phyloP scores from a whole-genome alignment of 2,888 invertebrate species.

The Archips crataeganus region DNA sequence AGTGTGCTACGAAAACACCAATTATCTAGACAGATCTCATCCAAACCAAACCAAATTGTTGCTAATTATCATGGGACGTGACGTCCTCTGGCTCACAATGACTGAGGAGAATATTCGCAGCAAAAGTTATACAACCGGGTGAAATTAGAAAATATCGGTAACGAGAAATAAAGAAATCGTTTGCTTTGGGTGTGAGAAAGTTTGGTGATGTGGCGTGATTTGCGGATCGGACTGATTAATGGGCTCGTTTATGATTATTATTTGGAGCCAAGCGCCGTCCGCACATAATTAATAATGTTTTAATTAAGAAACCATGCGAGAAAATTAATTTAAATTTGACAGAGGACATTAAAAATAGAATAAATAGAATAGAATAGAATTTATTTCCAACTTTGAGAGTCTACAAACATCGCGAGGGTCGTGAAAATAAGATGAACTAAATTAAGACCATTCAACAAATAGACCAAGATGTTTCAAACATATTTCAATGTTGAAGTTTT shows the following conservation, averaged over 20 bases:
- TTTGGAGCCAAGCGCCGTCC: neutral
- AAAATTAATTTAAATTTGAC: neutral
- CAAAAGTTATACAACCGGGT: constrained; percentile 40
- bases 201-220: constrained; percentile 41
- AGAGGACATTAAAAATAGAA: neutral
- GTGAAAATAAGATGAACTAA: neutral
- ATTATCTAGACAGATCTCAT: neutral
- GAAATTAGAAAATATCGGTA: constrained; percentile 45
- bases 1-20: neutral
- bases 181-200: constrained; percentile 44
- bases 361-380: too few species aligned
- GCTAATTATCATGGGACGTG: constrained; percentile 19
- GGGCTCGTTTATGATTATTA: constrained; percentile 27
- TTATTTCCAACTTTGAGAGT: neutral
- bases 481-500: too few species aligned
- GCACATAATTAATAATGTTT: neutral
- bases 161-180: constrained; percentile 42
- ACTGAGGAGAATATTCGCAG: constrained; percentile 23
- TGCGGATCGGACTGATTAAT: constrained; percentile 33
- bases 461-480: neutral
- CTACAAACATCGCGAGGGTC: too few species aligned
- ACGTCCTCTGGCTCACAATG: constrained; percentile 18
- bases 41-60: constrained; percentile 1
- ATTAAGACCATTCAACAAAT: neutral
- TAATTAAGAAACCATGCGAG: neutral